Evolutionary conservation across 1,140 invertebrate species (phyloP), one percentile per base, ranked within the genome.

Genomic region (Laupala kohalensis): DNA sequence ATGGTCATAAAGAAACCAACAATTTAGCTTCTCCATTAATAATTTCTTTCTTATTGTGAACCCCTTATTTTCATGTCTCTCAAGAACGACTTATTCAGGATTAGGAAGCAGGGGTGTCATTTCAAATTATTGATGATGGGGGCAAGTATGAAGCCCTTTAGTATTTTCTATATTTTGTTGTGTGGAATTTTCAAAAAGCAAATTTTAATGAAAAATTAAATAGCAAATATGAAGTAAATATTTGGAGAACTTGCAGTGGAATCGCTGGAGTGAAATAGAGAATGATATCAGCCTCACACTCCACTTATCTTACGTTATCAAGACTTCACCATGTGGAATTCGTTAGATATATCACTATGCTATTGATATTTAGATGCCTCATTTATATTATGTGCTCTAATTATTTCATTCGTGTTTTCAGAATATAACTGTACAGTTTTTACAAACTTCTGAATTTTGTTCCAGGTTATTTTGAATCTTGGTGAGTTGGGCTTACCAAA

Each of bases 381-480:
- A 72, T 6, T 24, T 66, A 30, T 19, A 63, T n/a, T 13, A 67
- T 70, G 0, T 19, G 9, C 15, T 6, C 1, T 26, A 25, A 23
- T 63, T 4, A 28, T 29, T 68, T 19, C 30, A 13, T 26, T 9
- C 25, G 69, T 69, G 69, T 71, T 29, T 72, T 24, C 28, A 15
- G 9, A 65, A 66, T 69, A 26, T 73, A 29, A 27, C 30, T 69
- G 4, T 27, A 72, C 25, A 62, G 19, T 53, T 9, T 53, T 69
- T 27, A 64, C 25, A 65, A 53, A 67, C 26, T 53, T 71, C 70
- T 74, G 69, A 75, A 73, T 23, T 75, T 69, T 78, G 28, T 83
- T 84, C 74, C 77, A 89, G 86, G 81, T 90, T 19, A 82, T 87
- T 53, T 80, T 92, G 6, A 86, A 88, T 80, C 80, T 91, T 9